phyloP scores from a whole-genome alignment of 2,888 invertebrate species.

The Andrena dorsata region DNA sequence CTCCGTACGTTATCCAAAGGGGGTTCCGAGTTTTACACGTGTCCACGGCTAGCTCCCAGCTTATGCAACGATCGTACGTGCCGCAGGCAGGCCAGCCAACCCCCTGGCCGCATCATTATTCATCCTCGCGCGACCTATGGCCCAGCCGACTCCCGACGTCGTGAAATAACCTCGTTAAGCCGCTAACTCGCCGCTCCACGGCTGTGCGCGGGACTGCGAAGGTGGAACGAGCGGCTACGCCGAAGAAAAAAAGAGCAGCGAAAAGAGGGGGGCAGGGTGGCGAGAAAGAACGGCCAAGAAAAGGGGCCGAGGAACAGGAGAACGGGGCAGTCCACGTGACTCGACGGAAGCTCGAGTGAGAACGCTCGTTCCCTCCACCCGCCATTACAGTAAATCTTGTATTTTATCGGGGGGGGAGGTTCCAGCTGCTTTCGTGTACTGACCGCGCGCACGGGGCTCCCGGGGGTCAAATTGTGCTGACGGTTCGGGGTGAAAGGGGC shows the following conservation, averaged over 20 bases:
- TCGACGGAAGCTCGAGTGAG: slow-evolving; percentile 62
- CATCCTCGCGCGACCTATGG: slow-evolving; percentile 80
- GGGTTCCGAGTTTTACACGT: slow-evolving; percentile 45
- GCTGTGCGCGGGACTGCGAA: slow-evolving; percentile 47
- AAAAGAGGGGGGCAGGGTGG: background rate
- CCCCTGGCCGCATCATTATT: slow-evolving; percentile 79
- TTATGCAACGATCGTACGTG: slow-evolving; percentile 64
- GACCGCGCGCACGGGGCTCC: background rate
- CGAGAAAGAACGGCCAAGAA: slow-evolving; percentile 18
- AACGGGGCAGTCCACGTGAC: slow-evolving; percentile 47
- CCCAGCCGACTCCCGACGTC: slow-evolving; percentile 69
- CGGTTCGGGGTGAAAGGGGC: background rate
- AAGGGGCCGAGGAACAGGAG: slow-evolving; percentile 38
- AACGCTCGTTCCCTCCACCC: slow-evolving; percentile 29
- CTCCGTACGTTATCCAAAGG: slow-evolving; percentile 31
- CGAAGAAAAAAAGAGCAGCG: background rate
- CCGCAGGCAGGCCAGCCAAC: slow-evolving; percentile 53
- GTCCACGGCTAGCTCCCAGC: slow-evolving; percentile 34
- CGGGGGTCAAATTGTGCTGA: background rate
- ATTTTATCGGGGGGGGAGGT: slow-evolving; percentile 14
- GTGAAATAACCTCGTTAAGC: slow-evolving; percentile 77
- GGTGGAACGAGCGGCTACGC: slow-evolving; percentile 17
- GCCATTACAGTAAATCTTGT: slow-evolving; percentile 30
- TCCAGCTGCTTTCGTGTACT: background rate
- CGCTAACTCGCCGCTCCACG: slow-evolving; percentile 73